Base-by-base conservation (phyloP, 2,888 invertebrate genomes). In the Zelleria hepariella region DNA sequence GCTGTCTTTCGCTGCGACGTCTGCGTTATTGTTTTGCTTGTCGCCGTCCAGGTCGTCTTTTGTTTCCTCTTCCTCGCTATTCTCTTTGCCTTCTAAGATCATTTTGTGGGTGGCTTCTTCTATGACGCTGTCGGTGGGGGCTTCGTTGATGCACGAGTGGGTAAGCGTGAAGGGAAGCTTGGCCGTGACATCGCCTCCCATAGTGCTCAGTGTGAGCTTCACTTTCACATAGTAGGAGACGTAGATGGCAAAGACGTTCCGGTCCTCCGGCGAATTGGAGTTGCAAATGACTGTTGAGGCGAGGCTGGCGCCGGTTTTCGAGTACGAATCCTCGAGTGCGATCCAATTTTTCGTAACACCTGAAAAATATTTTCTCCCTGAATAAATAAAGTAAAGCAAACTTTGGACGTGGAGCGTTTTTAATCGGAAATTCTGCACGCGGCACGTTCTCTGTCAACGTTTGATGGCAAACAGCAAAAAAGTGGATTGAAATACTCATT, bases 201-300 rank as follows among this genome's bases (percentile, higher is more conserved):
- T 94, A 2, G 94, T 92, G 62, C 95, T 95, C 24, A 95, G 90
- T 0, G 94, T 89, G 0, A 96, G 87, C 80, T 96, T 96, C 0
- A 96, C 94, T 91, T 96, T 96, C 6, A 96, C 95, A 74, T 96
- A 96, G 76, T 96, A 96, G 0, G 96, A 95, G 8, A 96, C 96
- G 83, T 96, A 96, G 68, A 96, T 96, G 59, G 96, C 96, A 71
- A 96, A 96, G 0, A 95, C 95, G 77, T 96, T 96, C 61, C 95
- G 91, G 66, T 95, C 95, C 64, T 95, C 93, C 0, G 92, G 91
- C 18, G 91, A 89, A 74, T 86, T 80, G 60, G 80, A 65, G 68
- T 85, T 75, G 71, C 82, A 87, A 57, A 92, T 75, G 15, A 91
- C 89, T n/a, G 91, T 91, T 5, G 91, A 91, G 0, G 92, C 91